These are phyloP conservation scores for Graphium colonna DNA, from an alignment of 2,888 invertebrate genomes.

Conservation along the genomic window DNA sequence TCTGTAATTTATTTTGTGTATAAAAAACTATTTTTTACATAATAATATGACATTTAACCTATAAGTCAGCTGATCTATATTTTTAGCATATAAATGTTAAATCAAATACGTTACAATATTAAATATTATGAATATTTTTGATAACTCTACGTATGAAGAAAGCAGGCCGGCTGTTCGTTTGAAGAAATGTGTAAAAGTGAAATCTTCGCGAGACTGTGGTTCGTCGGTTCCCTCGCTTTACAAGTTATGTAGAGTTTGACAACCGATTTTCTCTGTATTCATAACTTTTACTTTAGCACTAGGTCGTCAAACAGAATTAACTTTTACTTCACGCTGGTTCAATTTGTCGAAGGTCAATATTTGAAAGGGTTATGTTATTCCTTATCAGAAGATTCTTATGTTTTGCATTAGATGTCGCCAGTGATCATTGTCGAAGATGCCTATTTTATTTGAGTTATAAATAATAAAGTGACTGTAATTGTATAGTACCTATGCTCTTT, in stretches of 20 bases:
- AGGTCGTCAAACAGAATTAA: conserved; percentile 47
- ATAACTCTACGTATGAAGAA: conserved; percentile 12
- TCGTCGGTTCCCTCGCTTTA: conserved; percentile 65
- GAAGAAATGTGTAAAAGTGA: conserved; percentile 64
- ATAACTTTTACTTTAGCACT: conserved; percentile 64
- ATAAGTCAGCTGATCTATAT: conserved; percentile 49
- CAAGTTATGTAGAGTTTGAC: conserved; percentile 66
- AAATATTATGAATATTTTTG: not conserved
- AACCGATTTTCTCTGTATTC: conserved; percentile 65
- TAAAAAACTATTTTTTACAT: conserved; percentile 47
- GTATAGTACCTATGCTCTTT: too few relatives aligned
- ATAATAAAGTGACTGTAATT: too few relatives aligned
- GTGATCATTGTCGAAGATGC: not conserved
- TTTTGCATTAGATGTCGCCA: not conserved
- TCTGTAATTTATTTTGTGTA: not conserved
- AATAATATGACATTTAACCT: conserved; percentile 57
- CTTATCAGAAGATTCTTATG: not conserved
- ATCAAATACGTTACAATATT: conserved; percentile 24
- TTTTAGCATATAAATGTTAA: conserved; percentile 45
- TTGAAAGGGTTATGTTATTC: not conserved
- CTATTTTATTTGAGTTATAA: too few relatives aligned
- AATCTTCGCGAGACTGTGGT: conserved; percentile 59
- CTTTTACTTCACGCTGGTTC: conserved; percentile 27
- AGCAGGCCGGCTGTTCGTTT: conserved; percentile 36
- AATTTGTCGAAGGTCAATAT: not conserved